phyloP scores from a whole-genome alignment of 1,140 invertebrate genomes.

The Condylostylus longicornis region DNA sequence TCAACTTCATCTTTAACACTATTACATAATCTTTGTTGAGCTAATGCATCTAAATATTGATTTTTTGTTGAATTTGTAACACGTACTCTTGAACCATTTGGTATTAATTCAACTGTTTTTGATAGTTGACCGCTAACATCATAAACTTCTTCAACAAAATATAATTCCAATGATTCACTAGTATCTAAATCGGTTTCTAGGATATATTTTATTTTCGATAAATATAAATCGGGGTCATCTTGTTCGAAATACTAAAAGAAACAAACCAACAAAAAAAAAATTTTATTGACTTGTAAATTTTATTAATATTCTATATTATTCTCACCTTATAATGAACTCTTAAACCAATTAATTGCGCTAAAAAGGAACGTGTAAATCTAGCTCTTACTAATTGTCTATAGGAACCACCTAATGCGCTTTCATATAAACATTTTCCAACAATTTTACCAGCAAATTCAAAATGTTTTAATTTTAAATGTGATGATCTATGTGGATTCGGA shows the following conservation, averaged over 20 bases:
- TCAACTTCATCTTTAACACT: slow-evolving; percentile 72
- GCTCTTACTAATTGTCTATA: slow-evolving; percentile 82
- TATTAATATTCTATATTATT: slow-evolving; percentile 28
- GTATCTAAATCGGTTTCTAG: slow-evolving; percentile 70
- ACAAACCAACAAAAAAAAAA: background rate
- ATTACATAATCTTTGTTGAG: slow-evolving; percentile 71
- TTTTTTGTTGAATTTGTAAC: slow-evolving; percentile 30
- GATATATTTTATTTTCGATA: slow-evolving; percentile 84
- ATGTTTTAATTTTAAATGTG: slow-evolving; percentile 68
- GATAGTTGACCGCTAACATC: slow-evolving; percentile 58
- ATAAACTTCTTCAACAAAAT: slow-evolving; percentile 81
- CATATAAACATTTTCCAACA: slow-evolving; percentile 62
- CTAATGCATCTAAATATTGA: slow-evolving; percentile 71
- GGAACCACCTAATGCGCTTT: slow-evolving; percentile 73
- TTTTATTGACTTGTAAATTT: slow-evolving; percentile 1
- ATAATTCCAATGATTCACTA: slow-evolving; percentile 62
- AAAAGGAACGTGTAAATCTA: slow-evolving; percentile 79
- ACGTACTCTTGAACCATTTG: slow-evolving; percentile 45
- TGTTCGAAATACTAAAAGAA: slow-evolving; percentile 69
- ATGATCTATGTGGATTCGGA: slow-evolving; percentile 61
- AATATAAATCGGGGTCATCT: slow-evolving; percentile 84
- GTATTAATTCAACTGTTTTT: slow-evolving; percentile 60
- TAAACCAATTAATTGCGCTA: slow-evolving; percentile 85
- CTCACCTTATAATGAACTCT: slow-evolving; percentile 65
- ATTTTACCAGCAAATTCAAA: slow-evolving; percentile 89